Evolutionary conservation across 2,113 vertebrate species (phyloP).

Genomic region (Gasterosteus aculeatus): DNA sequence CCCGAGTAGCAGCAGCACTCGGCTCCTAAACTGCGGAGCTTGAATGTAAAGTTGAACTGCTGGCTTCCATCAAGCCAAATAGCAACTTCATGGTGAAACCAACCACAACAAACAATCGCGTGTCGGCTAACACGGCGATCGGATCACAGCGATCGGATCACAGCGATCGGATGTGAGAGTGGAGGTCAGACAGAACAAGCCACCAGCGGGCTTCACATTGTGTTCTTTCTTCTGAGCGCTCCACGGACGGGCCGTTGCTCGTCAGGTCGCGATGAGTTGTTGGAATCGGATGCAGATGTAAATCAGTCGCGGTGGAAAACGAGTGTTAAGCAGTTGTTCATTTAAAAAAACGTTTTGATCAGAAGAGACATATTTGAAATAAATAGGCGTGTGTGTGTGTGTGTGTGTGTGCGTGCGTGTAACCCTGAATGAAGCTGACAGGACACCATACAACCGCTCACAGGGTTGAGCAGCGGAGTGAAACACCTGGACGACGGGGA

Average conservation of each 20-base stretch:
- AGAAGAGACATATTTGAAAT: conserved; percentile 17
- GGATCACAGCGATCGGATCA: conserved; percentile 44
- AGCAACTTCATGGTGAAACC: too few relatives aligned
- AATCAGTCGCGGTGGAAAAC: too few relatives aligned
- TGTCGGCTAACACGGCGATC: conserved; percentile 15
- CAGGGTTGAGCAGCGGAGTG: conserved; percentile 34
- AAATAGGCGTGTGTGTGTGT: not conserved
- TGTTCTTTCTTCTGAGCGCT: too few relatives aligned
- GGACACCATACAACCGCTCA: conserved; percentile 12
- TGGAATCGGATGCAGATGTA: not conserved
- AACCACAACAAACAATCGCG: not conserved
- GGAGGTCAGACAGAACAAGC: conserved; percentile 67
- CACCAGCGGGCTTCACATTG: not conserved
- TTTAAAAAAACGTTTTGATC: conserved; percentile 5
- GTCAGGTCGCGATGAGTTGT: not conserved
- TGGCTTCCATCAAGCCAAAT: too few relatives aligned
- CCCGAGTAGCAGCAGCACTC: not conserved
- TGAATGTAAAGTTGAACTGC: not conserved
- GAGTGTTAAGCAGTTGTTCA: not conserved
- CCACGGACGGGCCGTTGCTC: too few relatives aligned
- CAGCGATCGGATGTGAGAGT: conserved; percentile 42
- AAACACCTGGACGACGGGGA: conserved; percentile 49
- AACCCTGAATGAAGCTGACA: conserved; percentile 34
- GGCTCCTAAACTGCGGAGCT: not conserved
- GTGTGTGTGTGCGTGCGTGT: conserved; percentile 17